Conservation (phyloP, 2,113 vertebrate genomes). For the Clinocottus analis region DNA sequence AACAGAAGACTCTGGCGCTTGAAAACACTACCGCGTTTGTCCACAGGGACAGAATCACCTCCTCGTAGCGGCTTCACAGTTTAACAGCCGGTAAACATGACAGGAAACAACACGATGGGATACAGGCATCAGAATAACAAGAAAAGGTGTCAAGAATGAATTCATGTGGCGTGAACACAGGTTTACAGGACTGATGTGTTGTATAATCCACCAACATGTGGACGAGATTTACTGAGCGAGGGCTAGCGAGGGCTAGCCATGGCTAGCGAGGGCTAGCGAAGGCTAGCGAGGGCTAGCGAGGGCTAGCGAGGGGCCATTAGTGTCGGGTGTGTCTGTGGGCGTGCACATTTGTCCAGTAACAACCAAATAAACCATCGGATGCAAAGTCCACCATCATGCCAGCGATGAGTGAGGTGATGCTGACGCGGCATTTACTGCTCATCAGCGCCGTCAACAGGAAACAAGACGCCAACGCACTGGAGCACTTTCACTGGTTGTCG, state of each 20-base stretch:
- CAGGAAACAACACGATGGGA: neutral
- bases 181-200: neutral
- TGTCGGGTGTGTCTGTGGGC: neutral
- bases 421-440: neutral
- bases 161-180: neutral
- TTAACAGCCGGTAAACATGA: neutral
- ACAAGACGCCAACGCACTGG: too few species aligned
- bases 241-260: too few species aligned
- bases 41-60: too few species aligned
- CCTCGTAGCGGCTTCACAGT: neutral
- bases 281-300: too few species aligned
- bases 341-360: neutral
- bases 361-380: neutral
- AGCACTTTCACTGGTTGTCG: neutral
- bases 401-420: neutral
- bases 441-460: neutral
- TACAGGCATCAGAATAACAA: neutral
- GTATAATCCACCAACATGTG: neutral
- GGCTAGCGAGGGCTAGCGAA: too few species aligned
- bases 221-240: neutral
- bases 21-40: too few species aligned
- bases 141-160: neutral
- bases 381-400: neutral
- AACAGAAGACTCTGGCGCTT: too few species aligned
- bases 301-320: neutral